phyloP scores from a whole-genome alignment of 2,113 vertebrate species.

The Vulpes ferrilata region DNA sequence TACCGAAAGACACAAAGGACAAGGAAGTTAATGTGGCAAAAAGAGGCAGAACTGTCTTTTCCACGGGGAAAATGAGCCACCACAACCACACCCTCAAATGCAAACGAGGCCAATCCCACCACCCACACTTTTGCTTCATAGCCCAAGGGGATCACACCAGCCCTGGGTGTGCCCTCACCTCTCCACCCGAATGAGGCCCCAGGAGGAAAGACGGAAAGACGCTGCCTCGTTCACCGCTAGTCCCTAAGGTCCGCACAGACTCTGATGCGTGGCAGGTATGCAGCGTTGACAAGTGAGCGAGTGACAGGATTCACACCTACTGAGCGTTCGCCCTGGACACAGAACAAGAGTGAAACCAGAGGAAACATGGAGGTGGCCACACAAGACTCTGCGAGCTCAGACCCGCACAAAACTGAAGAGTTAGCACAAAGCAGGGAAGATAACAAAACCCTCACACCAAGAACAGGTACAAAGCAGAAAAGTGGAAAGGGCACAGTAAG shows the following conservation, averaged over 20 bases:
- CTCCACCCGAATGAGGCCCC: background rate
- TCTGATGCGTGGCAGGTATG: background rate
- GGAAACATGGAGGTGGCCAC: too few species aligned
- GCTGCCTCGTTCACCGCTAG: too few species aligned
- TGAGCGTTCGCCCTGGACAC: fast-evolving
- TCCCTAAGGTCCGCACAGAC: background rate
- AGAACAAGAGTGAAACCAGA: background rate
- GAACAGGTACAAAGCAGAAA: background rate
- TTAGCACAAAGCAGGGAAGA: background rate
- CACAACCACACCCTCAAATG: background rate
- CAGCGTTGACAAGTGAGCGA: background rate
- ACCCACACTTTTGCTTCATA: background rate
- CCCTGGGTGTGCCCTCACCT: background rate
- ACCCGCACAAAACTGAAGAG: fast-evolving
- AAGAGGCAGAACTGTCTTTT: too few species aligned
- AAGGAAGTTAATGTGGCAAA: background rate
- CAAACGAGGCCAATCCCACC: too few species aligned
- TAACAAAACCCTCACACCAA: background rate
- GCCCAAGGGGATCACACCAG: background rate
- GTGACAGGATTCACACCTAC: too few species aligned
- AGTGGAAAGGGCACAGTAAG: background rate
- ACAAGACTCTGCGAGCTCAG: background rate
- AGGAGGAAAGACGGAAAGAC: background rate
- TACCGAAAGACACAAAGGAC: fast-evolving
- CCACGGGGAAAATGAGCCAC: background rate